Evolutionary conservation across 2,888 invertebrate species (phyloP), one percentile per base, ranked within the genome.

Genomic region (Watsonalla cultraria): DNA sequence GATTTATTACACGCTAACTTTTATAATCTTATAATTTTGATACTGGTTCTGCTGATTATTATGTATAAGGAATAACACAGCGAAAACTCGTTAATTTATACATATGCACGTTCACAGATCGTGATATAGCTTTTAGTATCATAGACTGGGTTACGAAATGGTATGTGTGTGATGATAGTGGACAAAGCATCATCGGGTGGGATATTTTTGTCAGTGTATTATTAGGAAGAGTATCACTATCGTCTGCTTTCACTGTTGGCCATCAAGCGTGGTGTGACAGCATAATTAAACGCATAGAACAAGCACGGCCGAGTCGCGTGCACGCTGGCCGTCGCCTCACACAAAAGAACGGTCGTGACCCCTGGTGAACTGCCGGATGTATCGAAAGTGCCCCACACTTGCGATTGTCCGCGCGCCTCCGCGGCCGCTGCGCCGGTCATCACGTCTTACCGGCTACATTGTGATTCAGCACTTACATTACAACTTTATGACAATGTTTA

Each of bases 241-340:
- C 64, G 76, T 74, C 79, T 76, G 80, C 90, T 90, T 90, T 90
- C 90, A 89, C 90, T 87, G 82, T 80, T 76, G 70, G 78, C 76
- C 83, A 82, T 86, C 85, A 82, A 83, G 84, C 80, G 87, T 82
- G 83, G 84, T 85, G 78, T 86, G 90, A 90, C 89, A 89, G 85
- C 84, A 85, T 90, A 90, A 90, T 90, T 90, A 90, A 87, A 84
- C 86, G 82, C 79, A 82, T 82, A 82, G 82, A 78, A 84, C 79
- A 83, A 86, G 84, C 87, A 85, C 81, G 82, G 74, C 68, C 73
- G 78, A 79, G 78, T 82, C 83, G 80, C 85, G 82, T 82, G 81
- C 73, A 74, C 65, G 71, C 71, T 62, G 65, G 68, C 70, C 65
- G 66, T 69, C 67, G 72, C 68, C 68, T 83, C 80, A 83, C 68